Percentiles rank a stretch among this genome's conserved stretches.
Conservation (phyloP, 2,888 invertebrate genomes). For the Ischnus inquisitorius region DNA sequence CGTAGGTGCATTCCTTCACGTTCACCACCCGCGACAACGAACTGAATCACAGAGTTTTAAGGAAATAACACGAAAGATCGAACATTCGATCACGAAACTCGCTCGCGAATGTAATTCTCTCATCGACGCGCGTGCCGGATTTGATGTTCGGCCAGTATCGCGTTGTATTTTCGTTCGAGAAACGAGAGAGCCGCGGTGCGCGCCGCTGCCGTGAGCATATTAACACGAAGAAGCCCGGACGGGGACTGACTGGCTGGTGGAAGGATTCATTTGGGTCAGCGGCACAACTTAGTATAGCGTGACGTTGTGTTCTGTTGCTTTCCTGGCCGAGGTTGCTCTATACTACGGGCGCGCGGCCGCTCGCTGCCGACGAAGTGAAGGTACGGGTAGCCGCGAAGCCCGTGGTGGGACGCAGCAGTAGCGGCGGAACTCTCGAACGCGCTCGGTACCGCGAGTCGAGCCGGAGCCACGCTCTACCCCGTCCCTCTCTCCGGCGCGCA, state of each 20-base stretch:
- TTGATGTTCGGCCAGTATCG: not conserved
- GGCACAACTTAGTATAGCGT: constrained; percentile 76
- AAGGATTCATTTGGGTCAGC: constrained; percentile 83
- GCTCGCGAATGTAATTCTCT: not conserved
- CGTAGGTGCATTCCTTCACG: constrained; percentile 12
- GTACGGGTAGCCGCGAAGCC: constrained; percentile 53
- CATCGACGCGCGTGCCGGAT: not conserved
- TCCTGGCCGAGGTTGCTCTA: constrained; percentile 41
- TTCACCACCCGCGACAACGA: constrained; percentile 4
- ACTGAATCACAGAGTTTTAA: not conserved
- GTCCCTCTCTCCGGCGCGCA: constrained; percentile 5
- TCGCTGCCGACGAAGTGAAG: constrained; percentile 60
- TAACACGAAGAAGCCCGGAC: constrained; percentile 80
- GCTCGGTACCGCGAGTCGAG: constrained; percentile 36
- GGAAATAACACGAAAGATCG: not conserved
- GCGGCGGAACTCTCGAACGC: constrained; percentile 19
- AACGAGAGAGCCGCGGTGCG: constrained; percentile 29
- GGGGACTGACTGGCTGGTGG: constrained; percentile 80
- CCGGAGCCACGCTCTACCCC: constrained; percentile 44
- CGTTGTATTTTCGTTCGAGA: constrained; percentile 62
- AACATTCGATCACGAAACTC: not conserved
- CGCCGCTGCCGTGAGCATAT: constrained; percentile 58
- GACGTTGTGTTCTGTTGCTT: constrained; percentile 58
- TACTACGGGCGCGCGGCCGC: constrained; percentile 30
- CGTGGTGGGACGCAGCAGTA: constrained; percentile 48